Evolutionary conservation across 1,140 invertebrate species (phyloP), one percentile per base, ranked within the genome.

Genomic region (Drosophila biarmipes): DNA sequence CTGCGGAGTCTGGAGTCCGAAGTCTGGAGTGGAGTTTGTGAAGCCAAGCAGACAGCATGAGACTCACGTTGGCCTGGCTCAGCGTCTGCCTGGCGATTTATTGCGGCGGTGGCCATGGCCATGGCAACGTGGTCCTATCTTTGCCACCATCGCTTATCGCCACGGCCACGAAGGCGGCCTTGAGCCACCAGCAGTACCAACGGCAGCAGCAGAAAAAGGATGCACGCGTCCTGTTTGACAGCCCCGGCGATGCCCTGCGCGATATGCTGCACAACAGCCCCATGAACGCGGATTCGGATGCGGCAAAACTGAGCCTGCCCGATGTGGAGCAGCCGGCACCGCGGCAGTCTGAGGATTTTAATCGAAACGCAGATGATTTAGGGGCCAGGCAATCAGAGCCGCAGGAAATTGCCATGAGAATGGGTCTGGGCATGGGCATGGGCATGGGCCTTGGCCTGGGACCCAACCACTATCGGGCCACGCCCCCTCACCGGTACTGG

Each of bases 81-180:
- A 71, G 84, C 68, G 69, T 90, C 68, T 85, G 79, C 63, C 59
- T 91, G 68, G 86, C 90, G 78, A 91, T 91, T 91, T 91, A 91
- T 91, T 89, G 90, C 68, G 77, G 84, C 59, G 80, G 80, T 45
- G 80, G 80, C 37, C 81, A 81, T 56, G 79, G 81, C 53, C 82
- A 78, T 38, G 77, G 85, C 84, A 73, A 84, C 59, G 73, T 84
- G 54, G 90, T 80, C 42, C 86, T 91, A 91, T 91, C 90, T 91
- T 85, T 91, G 79, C 90, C 90, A 91, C 90, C 86, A 91, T 91
- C 90, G 90, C 86, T 91, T 91, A 91, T 91, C 90, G 86, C 85
- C 43, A 68, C 68, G 54, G 80, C 80, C 35, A 80, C 81, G 46
- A 84, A 80, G 63, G 86, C 82, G 86, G 90, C 90, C 90, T 90